Conservation (phyloP, 2,797 vertebrate species). For the Oreochromis grahami region DNA sequence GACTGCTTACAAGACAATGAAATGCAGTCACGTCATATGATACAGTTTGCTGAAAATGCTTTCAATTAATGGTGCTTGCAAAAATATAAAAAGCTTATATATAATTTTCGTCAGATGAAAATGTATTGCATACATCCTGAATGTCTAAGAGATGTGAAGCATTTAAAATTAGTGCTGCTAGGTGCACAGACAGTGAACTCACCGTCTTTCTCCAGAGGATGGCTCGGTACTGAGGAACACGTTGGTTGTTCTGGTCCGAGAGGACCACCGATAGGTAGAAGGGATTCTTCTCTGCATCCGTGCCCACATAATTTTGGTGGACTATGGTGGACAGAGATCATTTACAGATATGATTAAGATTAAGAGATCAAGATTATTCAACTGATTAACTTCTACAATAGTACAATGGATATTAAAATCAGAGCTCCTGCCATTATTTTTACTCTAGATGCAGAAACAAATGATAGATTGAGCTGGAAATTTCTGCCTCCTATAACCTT, state of each 20-base stretch:
- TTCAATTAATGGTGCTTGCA: background rate
- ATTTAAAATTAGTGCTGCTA: background rate
- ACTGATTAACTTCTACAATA: background rate
- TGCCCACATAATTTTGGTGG: conserved; percentile 96
- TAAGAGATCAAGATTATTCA: background rate
- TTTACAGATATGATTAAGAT: background rate
- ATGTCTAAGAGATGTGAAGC: background rate
- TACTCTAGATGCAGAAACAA: background rate
- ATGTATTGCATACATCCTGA: background rate
- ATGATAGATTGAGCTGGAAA: background rate
- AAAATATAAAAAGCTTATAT: background rate
- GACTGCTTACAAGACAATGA: background rate
- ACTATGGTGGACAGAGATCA: conserved; percentile 74
- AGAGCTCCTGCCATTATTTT: background rate
- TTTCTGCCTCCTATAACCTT: background rate
- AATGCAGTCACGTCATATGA: background rate
- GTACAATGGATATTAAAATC: background rate
- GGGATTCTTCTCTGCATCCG: conserved; percentile 93
- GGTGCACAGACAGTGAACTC: conserved; percentile 58
- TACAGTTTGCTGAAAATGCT: background rate
- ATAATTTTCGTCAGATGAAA: background rate
- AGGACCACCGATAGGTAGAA: conserved; percentile 97
- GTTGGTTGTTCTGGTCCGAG: conserved; percentile 97
- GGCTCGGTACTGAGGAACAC: conserved; percentile 94
- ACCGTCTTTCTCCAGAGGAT: conserved; percentile 97